A percentile compares a stretch with the other conserved stretches of the same genome.
Conservation (phyloP, 2,797 vertebrate genomes). For the Sphenopsis melanotis region DNA sequence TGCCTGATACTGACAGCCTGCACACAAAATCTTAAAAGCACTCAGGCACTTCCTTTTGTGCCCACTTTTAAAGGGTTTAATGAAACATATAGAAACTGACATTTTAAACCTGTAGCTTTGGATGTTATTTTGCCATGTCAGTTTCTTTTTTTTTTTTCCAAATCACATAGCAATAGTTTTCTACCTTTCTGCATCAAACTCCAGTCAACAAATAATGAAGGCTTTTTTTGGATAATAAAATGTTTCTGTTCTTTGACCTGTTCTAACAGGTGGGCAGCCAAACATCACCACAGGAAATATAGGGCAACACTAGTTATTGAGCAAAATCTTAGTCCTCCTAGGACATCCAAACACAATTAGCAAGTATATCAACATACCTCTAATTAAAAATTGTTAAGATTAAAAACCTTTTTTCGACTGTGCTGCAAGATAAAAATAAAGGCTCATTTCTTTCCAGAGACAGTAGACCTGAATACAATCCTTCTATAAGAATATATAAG, state of each 20-base stretch:
- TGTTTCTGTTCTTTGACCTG: not conserved
- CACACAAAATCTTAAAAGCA: constrained; percentile 65
- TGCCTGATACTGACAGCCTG: constrained; percentile 60
- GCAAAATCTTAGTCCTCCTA: not conserved
- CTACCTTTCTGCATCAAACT: constrained; percentile 12
- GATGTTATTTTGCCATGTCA: constrained; percentile 6
- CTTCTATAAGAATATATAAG: not conserved
- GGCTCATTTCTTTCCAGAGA: not conserved
- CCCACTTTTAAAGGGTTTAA: constrained; percentile 58
- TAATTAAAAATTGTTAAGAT: not conserved
- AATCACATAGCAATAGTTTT: constrained; percentile 13
- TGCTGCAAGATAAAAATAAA: not conserved
- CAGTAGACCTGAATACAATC: not conserved
- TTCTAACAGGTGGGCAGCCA: not conserved
- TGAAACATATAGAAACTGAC: constrained; percentile 51
- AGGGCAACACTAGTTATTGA: fast-evolving
- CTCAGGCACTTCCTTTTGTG: constrained; percentile 31
- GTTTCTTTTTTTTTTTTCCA: not conserved
- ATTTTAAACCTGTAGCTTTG: constrained; percentile 37
- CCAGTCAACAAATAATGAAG: constrained; percentile 15
- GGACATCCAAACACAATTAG: not conserved
- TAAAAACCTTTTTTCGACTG: not conserved
- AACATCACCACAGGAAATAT: not conserved
- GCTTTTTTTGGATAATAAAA: constrained; percentile 1
- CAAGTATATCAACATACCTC: not conserved